Evolutionary conservation across 2,113 vertebrate genomes (phyloP).

Genomic region (Nothocercus nigrocapillus): DNA sequence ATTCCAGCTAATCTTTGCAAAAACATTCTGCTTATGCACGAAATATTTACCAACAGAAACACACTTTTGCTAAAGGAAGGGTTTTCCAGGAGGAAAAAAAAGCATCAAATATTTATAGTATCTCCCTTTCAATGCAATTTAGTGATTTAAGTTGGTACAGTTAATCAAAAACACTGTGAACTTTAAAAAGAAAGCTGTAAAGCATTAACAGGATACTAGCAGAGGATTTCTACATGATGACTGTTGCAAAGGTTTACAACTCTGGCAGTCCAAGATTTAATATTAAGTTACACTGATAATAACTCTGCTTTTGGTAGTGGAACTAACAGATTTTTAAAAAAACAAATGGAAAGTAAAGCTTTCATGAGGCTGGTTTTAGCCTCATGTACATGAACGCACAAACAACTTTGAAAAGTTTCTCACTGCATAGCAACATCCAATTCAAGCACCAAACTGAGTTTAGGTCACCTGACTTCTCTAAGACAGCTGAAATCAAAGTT

Average conservation of each 20-base stretch:
- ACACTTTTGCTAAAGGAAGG: neutral
- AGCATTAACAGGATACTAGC: neutral
- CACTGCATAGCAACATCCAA: neutral
- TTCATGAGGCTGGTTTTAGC: neutral
- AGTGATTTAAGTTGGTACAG: neutral
- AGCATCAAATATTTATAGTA: neutral
- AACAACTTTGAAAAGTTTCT: neutral
- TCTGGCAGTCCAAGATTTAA: neutral
- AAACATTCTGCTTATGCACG: rapidly evolving
- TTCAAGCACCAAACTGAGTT: neutral
- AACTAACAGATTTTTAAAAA: neutral
- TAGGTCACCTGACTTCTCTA: neutral
- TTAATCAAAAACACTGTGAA: rapidly evolving
- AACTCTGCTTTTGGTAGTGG: neutral
- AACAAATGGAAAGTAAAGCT: neutral
- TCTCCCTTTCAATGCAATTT: neutral
- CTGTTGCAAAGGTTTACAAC: neutral
- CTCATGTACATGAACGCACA: neutral
- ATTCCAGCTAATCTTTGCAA: neutral
- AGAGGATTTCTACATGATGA: neutral
- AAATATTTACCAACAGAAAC: neutral
- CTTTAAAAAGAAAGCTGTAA: neutral
- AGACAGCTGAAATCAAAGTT: neutral
- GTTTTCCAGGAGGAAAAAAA: neutral
- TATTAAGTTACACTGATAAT: neutral